Evolutionary conservation across 1,140 invertebrate species (phyloP).

Genomic region (Gyrodactylus salaris): DNA sequence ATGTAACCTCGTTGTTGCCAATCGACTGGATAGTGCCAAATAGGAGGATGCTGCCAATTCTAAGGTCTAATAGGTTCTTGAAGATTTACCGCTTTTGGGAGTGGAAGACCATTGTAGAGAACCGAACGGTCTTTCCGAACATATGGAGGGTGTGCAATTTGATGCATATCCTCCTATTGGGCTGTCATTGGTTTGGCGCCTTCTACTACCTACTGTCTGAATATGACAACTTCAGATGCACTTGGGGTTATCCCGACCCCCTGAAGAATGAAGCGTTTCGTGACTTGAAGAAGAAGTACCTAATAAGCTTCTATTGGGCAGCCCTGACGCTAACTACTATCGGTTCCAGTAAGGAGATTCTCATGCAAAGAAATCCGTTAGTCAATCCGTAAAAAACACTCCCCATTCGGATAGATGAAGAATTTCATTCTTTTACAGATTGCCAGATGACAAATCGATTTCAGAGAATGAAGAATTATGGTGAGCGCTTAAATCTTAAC

Average conservation of each 20-base stretch:
- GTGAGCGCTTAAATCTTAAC: too few relatives aligned
- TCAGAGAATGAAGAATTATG: too few relatives aligned
- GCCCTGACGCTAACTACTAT: slow-evolving; percentile 80
- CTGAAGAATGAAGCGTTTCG: slow-evolving; percentile 30
- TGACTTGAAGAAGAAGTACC: slow-evolving; percentile 52
- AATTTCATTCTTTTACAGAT: too few relatives aligned
- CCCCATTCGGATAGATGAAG: too few relatives aligned
- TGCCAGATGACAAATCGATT: too few relatives aligned
- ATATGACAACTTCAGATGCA: slow-evolving; percentile 50
- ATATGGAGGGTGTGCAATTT: slow-evolving; percentile 72
- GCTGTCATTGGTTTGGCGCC: slow-evolving; percentile 83
- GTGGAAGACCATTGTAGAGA: slow-evolving; percentile 80
- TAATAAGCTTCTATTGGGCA: slow-evolving; percentile 73
- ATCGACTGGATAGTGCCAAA: slow-evolving; percentile 39
- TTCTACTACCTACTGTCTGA: slow-evolving; percentile 76
- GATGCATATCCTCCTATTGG: slow-evolving; percentile 60
- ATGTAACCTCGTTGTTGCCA: slow-evolving; percentile 43
- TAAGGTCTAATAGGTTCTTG: slow-evolving; percentile 23
- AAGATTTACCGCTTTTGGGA: slow-evolving; percentile 55
- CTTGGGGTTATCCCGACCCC: slow-evolving; percentile 51
- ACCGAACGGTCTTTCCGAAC: slow-evolving; percentile 65
- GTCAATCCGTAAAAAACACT: neutral
- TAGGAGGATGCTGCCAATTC: slow-evolving; percentile 16
- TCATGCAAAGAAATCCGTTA: neutral
- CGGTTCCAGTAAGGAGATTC: slow-evolving; percentile 10